These are phyloP conservation scores for Microtus obscurus DNA, from an alignment of 2,797 vertebrate genomes.

Conservation along the genomic window DNA sequence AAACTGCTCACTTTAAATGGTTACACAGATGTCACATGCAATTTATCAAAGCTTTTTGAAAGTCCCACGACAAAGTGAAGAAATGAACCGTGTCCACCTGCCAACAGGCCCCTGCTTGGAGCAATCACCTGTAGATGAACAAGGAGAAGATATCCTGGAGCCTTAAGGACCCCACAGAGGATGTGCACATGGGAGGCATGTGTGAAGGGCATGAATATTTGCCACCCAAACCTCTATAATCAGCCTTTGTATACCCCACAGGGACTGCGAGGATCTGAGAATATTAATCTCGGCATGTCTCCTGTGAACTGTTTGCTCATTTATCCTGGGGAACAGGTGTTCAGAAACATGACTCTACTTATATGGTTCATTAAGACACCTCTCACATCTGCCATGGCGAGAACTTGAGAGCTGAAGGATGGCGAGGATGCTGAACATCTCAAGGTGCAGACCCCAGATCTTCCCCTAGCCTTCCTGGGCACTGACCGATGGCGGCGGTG, in stretches of 20 bases:
- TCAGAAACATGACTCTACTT: not conserved
- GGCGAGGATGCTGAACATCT: not conserved
- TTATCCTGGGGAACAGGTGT: not conserved
- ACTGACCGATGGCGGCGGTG: conserved; percentile 93
- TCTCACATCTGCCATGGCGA: not conserved
- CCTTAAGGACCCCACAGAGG: not conserved
- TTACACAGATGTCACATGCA: not conserved
- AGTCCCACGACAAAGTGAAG: not conserved
- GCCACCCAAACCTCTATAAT: not conserved
- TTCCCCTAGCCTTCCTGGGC: not conserved
- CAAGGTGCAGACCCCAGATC: not conserved
- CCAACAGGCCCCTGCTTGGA: not conserved
- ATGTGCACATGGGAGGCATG: not conserved
- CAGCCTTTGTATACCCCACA: not conserved
- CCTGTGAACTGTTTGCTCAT: not conserved
- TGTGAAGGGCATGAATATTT: no score
- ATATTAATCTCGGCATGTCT: not conserved
- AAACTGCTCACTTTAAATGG: not conserved
- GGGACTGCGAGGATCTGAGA: not conserved
- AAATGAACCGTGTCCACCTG: not conserved
- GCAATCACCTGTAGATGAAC: not conserved
- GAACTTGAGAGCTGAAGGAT: no score
- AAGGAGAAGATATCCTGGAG: no score
- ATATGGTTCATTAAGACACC: not conserved
- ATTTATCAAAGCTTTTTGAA: not conserved